Conservation (phyloP, 1,140 invertebrate genomes). For the Trichonephila clavipes region DNA sequence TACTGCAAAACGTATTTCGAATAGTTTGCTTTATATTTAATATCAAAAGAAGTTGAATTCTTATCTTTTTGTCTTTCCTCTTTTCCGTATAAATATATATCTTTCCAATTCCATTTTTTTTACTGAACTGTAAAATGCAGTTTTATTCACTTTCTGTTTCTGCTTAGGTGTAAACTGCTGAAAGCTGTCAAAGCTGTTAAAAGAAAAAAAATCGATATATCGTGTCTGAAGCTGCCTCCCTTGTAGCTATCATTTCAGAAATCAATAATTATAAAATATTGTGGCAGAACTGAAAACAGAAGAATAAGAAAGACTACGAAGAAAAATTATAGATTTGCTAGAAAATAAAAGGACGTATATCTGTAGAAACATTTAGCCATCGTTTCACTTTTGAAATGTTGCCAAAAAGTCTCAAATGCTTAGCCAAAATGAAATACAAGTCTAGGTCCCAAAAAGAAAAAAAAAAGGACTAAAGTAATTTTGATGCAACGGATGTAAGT, state of each 20-base stretch:
- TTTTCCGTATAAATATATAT: no score
- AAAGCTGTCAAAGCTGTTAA: background rate
- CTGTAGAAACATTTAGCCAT: background rate
- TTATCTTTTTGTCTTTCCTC: no score
- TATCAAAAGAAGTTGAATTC: no score
- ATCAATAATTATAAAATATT: conserved; percentile 25
- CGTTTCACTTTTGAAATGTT: conserved; percentile 40
- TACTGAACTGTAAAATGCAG: background rate
- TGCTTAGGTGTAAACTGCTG: background rate
- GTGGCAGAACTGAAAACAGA: background rate
- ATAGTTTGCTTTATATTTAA: no score
- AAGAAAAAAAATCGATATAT: background rate
- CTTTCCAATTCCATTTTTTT: no score
- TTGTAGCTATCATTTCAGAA: background rate
- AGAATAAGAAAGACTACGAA: background rate
- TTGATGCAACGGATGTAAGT: background rate
- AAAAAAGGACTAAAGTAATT: background rate
- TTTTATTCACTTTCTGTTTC: background rate
- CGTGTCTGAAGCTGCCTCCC: background rate
- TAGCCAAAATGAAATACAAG: background rate
- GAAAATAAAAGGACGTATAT: background rate
- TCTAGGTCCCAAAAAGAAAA: background rate
- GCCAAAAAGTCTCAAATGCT: background rate
- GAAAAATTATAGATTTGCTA: background rate
- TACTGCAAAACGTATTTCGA: no score